Base-by-base conservation (phyloP, 2,888 invertebrate species). In the Leucophenga montana region DNA sequence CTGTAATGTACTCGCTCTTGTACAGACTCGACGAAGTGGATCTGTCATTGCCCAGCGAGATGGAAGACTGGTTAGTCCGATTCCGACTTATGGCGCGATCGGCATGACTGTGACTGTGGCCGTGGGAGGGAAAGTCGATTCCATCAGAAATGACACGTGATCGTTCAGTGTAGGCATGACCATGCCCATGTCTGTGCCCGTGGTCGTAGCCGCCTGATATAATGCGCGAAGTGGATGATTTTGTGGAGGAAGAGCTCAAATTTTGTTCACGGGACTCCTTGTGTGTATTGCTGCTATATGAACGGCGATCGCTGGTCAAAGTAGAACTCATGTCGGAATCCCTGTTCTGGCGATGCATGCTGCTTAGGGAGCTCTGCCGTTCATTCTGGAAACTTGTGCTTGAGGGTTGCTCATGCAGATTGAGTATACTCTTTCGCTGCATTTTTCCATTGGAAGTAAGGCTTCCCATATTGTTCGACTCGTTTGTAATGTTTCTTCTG, bases 401-500 rank as follows among this genome's bases (percentile, higher is more conserved):
- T 0, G 92, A 90, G 1, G 92, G 93, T 79, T 92, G 93, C 73
- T 95, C 95, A 69, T 94, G 93, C 0, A 95, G 90, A 85, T 95
- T 95, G 27, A 92, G 92, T 71, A 95, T 94, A 71, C 95, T 95
- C 86, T 94, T 95, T 66, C 94, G 91, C 87, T 95, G 95, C 74
- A 94, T 93, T 27, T 95, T 93, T 18, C 95, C 95, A 69, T 82
- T 86, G 0, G 87, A 85, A 5, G 86, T 85, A 1, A 87, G 74
- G 39, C 87, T 86, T 22, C 86, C 84, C 67, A 78, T 80, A 56
- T 82, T 76, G 13, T 80, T 82, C 5, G 79, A 82, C 56, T 88
- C 87, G 6, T 70, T 77, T 4, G 84, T 73, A 3, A 76, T 62
- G 57, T 72, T 83, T 71, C 94, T 95, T 54, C 95, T 92, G 86